Base-by-base conservation (phyloP, 2,113 vertebrate species). In the Odontesthes bonariensis region DNA sequence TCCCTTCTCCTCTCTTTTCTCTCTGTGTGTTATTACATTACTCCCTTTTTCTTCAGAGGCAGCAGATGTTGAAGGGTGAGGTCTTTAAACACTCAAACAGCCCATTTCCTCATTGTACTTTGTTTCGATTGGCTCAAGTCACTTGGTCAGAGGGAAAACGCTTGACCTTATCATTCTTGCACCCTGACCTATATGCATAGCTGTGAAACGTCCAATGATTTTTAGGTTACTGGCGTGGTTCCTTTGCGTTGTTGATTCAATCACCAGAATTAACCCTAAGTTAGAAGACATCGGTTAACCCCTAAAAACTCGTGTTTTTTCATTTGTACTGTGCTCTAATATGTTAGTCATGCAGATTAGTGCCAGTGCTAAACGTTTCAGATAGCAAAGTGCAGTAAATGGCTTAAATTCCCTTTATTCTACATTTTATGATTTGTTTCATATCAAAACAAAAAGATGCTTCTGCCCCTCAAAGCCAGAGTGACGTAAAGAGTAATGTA, bases 21-120 rank as follows among this genome's bases (percentile, higher is more conserved):
- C 16, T 65, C 32, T 47, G 57, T 70, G 44, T 59, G 69, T 84
- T 78, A 66, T 82, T 80, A 47, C 75, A 77, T 82, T 75, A 71
- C 79, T 88, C 73, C 46, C 69, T 35, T 23, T 78, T 86, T 90
- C 83, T 86, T 90, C 83, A 85, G 67, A 77, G 62, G 69, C 84
- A 84, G 87, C 91, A 92, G 87, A 92, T 91, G 88, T 91, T 84
- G 60, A 58, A 82, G 81, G 77, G 81, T 81, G 81, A 90, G 69
- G 77, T 81, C 64, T 69, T 81, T 69, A 62, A 71, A 81, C 74
- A 69, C 13, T 83, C 64, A 83, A 85, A 81, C 65, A 69, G 49
- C 23, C 53, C 58, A 66, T 88, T 88, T 92, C 86, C 88, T 83
- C 53, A 42, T 77, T 76, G 49, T 68, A 9, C 63, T 85, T 78